Evolutionary conservation across 2,888 invertebrate species (phyloP).

Genomic region (Diadegma fenestrale): DNA sequence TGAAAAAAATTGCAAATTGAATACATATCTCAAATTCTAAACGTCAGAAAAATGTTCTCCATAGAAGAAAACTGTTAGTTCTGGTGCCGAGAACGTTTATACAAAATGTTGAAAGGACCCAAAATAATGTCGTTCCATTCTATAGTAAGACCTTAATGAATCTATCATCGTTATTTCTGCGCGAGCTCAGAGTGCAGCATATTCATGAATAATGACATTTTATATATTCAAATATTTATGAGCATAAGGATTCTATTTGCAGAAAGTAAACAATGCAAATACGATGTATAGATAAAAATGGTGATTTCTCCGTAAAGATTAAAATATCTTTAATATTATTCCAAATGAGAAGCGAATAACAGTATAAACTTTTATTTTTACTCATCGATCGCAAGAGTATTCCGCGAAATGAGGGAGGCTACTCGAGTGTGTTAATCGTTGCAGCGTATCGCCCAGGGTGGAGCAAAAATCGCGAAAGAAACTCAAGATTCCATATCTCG

Average conservation of each 20-base stretch:
- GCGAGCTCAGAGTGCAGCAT: background rate
- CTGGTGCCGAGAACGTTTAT: too few relatives aligned
- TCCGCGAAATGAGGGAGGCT: constrained; percentile 30
- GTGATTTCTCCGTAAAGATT: background rate
- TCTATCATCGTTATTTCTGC: background rate
- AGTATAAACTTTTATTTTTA: background rate
- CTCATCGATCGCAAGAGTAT: constrained; percentile 4
- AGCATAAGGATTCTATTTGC: background rate
- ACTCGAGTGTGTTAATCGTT: constrained; percentile 20
- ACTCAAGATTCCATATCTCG: constrained; percentile 41
- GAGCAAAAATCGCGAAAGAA: constrained; percentile 10
- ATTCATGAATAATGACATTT: background rate
- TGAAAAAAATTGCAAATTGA: too few relatives aligned
- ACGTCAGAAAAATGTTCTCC: too few relatives aligned
- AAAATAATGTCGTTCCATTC: too few relatives aligned
- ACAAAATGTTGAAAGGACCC: too few relatives aligned
- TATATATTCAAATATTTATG: background rate
- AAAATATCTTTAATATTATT: constrained; percentile 1
- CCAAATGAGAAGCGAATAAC: constrained; percentile 10
- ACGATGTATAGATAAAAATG: background rate
- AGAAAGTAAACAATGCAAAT: background rate
- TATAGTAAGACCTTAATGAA: too few relatives aligned
- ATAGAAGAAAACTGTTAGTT: too few relatives aligned
- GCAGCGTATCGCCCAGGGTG: constrained; percentile 7
- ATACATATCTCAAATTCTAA: too few relatives aligned